Evolutionary conservation across 2,888 invertebrate genomes (phyloP), one percentile per base, ranked within the genome.

Genomic region (Trilocha varians): DNA sequence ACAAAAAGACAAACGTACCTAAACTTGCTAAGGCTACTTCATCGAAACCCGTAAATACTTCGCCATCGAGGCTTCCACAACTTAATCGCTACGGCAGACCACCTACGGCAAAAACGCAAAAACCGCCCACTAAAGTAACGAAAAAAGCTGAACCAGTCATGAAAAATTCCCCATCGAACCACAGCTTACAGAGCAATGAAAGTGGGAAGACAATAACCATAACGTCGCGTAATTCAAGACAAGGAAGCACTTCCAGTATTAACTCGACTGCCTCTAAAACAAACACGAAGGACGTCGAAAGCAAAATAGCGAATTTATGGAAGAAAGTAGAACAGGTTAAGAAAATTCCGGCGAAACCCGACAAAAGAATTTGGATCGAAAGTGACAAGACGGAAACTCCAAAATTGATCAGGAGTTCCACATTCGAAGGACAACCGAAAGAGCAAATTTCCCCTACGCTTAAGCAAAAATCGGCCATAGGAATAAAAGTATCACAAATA

Each of bases 231-330:
- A 64, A 66, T 36, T 79, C 77, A 3, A 54, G 82, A 3, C 78
- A 73, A 42, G 80, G 86, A 9, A 84, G 83, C 59, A 73, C 78
- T 0, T 89, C 90, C 1, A 89, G 87, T 56, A 89, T 91, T 44
- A 91, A 90, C 64, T 88, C 89, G 0, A 87, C 88, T 42, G 80
- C 89, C 11, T 85, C 79, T n/a, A n/a, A n/a, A n/a, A n/a, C 18
- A 0, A 69, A 74, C 37, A 69, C 85, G 13, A 90, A 91, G 70
- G 91, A 91, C 49, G 89, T 91, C 1, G 91, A 92, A 9, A 94
- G 94, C 67, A 93, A 92, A 69, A 93, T 95, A 41, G 92, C 94
- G 0, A 91, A 88, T 57, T 71, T 95, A 13, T 94, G 94, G 94
- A 93, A 92, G 59, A 91, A 89, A 64, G 92, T 92, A 0, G 92